Conservation (phyloP, 1,140 invertebrate species). For the Catajapyx aquilonaris region DNA sequence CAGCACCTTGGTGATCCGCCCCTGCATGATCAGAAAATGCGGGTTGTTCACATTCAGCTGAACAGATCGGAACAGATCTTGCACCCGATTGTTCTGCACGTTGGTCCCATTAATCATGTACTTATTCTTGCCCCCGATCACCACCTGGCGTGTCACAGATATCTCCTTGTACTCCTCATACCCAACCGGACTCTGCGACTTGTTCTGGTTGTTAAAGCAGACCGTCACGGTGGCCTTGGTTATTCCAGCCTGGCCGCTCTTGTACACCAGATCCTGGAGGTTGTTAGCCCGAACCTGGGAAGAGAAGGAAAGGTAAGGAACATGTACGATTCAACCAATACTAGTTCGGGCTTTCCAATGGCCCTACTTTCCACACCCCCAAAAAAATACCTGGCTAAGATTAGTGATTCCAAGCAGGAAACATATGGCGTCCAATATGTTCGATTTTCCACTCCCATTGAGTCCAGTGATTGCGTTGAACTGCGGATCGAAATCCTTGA, state of each 20-base stretch:
- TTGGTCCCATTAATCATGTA: constrained; percentile 88
- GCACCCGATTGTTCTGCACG: constrained; percentile 70
- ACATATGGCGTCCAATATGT: constrained; percentile 95
- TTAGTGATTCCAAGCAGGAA: constrained; percentile 95
- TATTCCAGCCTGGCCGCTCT: constrained; percentile 88
- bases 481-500: constrained; percentile 81
- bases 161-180: constrained; percentile 88
- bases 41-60: constrained; percentile 98
- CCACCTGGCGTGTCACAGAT: constrained; percentile 68
- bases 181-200: constrained; percentile 63
- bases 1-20: constrained; percentile 93
- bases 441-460: constrained; percentile 97
- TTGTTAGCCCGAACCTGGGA: constrained; percentile 66
- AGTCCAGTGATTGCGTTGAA: constrained; percentile 98
- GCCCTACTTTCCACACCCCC: too few species aligned
- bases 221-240: constrained; percentile 92
- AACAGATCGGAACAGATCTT: constrained; percentile 88
- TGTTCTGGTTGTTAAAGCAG: constrained; percentile 82
- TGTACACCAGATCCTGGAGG: constrained; percentile 90
- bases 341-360: too few species aligned
- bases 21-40: constrained; percentile 99
- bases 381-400: constrained; percentile 67
- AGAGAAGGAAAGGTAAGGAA: too few species aligned
- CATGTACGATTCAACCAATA: too few species aligned
- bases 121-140: constrained; percentile 49